Base-by-base conservation (phyloP, 2,113 vertebrate genomes). In the Vulpes lagopus region DNA sequence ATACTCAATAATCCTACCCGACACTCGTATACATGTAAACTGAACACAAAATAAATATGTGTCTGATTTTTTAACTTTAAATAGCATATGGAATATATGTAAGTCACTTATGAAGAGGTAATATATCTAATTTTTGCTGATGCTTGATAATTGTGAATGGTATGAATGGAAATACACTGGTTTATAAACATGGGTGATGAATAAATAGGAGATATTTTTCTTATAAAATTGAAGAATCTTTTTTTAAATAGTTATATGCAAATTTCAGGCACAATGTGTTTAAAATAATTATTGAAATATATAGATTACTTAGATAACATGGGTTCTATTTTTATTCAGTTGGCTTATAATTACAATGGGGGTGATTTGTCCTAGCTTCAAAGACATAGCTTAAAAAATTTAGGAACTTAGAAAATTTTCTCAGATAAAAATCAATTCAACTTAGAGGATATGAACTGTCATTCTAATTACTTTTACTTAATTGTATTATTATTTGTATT, bases 91-190 rank as follows among this genome's bases (percentile, higher is more conserved):
- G 12, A 11, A 49, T 51, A 51, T 57, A 51, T 53, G 25, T 27
- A 93, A 83, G 1, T 76, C 6, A 74, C 12, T 53, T n/a, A 2
- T 73, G 71, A 94, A 49, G 25, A 43, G 27, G 20, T 30, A 82
- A n/a, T 69, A 35, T 49, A 64, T 23, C 30, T 73, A 80, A 89
- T 62, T 1, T 69, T 84, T 87, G 30, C 2, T 69, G 49, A 86
- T 71, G 14, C 12, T 83, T 0, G 84, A 74, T 79, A 90, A 64
- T 8, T 87, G 9, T 64, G 32, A 84, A 74, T 59, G 0, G 0
- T 49, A 43, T 87, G 15, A 89, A 92, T 90, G 38, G n/a, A 92
- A 92, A 74, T 49, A 80, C 67, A 55, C 8, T 60, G 60, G 8
- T 35, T 85, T 85, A 43, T 22, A 4, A 22, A 51, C 2, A 60